Evolutionary conservation across 2,797 vertebrate genomes (phyloP), one percentile per base, ranked within the genome.

Genomic region (Australoheros facetus): DNA sequence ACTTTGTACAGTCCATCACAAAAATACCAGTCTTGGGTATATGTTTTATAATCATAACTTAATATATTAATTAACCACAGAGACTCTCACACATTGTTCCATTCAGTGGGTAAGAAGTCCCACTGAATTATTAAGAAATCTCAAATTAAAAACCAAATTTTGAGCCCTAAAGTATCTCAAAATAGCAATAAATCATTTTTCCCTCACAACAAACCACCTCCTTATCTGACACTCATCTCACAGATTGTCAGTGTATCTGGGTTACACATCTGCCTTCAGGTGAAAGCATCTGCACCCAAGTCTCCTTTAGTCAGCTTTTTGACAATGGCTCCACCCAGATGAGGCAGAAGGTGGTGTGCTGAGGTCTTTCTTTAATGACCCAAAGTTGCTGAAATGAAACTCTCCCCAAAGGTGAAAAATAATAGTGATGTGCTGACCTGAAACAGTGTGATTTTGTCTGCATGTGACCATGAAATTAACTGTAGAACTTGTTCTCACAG

Each of bases 321-420:
- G 39, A 66, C 39, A 66, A 66, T 66, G 39, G 62, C 62, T 48
- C 62, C 39, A 66, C 62, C 62, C 48, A 66, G 42, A 66, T 66
- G 62, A 48, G 62, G 5, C 62, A 66, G 62, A 28, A 0, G 62
- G 42, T 48, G 62, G 23, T 48, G 23, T 66, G 16, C 62, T 66
- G 21, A 45, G 42, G 23, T 0, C 39, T 66, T 19, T 66, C 23
- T 66, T 28, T 66, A 45, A 66, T 28, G 3, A 4, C 42, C 42
- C 12, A 45, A 45, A 45, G 42, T 45, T 12, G 16, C 42, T 45
- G 42, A 45, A 45, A 45, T 2, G 1, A 45, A 5, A 45, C 48
- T 51, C 17, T 17, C 16, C 17, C 16, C 16, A 51, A 51, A 19
- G 48, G 3, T 51, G 48, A 51, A 51, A 19, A 19, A 17, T 51